Base-by-base conservation (phyloP, 2,113 vertebrate species). In the Nothoprocta pentlandii region DNA sequence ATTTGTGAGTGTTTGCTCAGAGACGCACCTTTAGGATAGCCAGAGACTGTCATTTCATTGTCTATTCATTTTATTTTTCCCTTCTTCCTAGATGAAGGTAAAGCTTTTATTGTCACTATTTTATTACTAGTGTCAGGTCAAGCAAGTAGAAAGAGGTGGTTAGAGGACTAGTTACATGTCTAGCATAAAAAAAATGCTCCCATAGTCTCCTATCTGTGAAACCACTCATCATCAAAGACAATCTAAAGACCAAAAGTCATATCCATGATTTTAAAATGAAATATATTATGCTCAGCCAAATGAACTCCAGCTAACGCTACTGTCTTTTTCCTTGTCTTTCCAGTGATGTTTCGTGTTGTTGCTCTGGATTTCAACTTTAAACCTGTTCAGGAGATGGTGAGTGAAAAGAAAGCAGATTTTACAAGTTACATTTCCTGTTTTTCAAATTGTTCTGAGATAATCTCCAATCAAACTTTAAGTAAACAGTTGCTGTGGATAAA, bases 301-400 rank as follows among this genome's bases (percentile, higher is more conserved):
- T 4, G 49, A 77, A 44, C 6, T 8, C 2, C 16, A 25, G 2
- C 54, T 47, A 75, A 4, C 62, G 53, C 12, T 75, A 69, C 93
- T 7, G 17, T 14, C 4, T 21, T 36, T 25, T 64, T 90, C 61
- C n/a, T 93, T 94, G 20, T 69, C 67, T 82, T 95, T 92, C 11
- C 90, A 98, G 97, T 97, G 77, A 80, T 67, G 49, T 96, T 97
- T 80, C 91, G 91, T 71, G 67, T 97, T 51, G 91, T 97, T 85
- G 84, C 95, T 69, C 51, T 97, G 89, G 85, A 97, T 93, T 86
- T 85, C 41, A 42, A 82, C 36, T 95, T 98, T 47, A 97, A 87
- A 54, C 94, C 94, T 61, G 77, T 91, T 73, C 84, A 93, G 34
- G 95, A 97, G 44, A 80, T 22, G 90, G 96, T 97, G 78, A 96